phyloP scores from a whole-genome alignment of 1,140 invertebrate species.

The Lycorma delicatula region DNA sequence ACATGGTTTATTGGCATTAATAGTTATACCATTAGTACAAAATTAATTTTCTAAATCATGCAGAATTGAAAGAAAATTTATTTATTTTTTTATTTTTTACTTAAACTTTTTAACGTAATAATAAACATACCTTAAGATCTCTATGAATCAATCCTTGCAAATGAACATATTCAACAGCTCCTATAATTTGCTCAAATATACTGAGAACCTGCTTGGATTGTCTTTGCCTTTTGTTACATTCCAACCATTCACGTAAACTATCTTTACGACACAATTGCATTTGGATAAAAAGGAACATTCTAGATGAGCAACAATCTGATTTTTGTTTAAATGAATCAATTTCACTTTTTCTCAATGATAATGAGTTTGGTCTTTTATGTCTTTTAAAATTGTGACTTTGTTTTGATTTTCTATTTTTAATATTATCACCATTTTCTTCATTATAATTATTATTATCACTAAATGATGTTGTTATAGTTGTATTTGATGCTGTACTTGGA shows the following conservation, averaged over 20 bases:
- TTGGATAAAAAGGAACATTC: constrained; percentile 74
- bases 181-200: constrained; percentile 88
- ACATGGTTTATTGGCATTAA: no score
- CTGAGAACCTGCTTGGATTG: constrained; percentile 48
- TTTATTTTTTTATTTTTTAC: background rate
- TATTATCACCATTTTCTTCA: no score
- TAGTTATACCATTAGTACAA: no score
- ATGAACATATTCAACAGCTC: constrained; percentile 93
- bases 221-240: constrained; percentile 39
- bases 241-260: constrained; percentile 86
- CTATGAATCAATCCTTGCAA: constrained; percentile 83
- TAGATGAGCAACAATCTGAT: constrained; percentile 4
- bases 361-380: constrained; percentile 14
- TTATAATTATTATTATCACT: no score
- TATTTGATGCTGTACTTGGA: no score
- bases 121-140: constrained; percentile 71
- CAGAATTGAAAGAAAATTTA: background rate
- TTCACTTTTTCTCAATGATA: constrained; percentile 1
- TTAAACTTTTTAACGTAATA: constrained; percentile 4
- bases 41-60: background rate
- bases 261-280: constrained; percentile 91
- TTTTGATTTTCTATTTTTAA: no score
- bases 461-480: no score
- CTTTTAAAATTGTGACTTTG: no score
- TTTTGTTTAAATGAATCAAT: background rate